A percentile compares a stretch with the other conserved stretches of the same genome.
These are phyloP conservation scores for Cyanoramphus novaezelandiae DNA, from an alignment of 2,113 vertebrate genomes.

Conservation along the genomic window DNA sequence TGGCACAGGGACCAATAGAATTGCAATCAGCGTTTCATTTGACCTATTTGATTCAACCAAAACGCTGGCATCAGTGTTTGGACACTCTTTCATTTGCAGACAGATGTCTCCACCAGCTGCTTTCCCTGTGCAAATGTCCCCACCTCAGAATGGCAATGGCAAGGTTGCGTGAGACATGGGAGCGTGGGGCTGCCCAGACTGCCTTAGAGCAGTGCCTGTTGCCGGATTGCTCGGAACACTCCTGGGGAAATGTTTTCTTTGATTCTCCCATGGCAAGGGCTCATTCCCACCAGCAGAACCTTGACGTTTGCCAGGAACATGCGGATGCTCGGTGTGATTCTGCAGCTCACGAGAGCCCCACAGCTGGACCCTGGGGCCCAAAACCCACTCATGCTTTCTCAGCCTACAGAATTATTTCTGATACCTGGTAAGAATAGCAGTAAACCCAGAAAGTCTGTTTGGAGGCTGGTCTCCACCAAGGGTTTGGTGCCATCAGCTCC, in stretches of 20 bases:
- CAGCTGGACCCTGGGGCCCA: background rate
- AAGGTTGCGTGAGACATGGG: background rate
- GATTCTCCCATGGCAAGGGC: background rate
- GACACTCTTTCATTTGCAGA: background rate
- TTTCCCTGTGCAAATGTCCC: background rate
- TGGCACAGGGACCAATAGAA: background rate
- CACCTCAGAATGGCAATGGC: background rate
- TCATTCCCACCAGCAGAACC: rapidly evolving
- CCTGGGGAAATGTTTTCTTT: no score
- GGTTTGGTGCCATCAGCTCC: rapidly evolving
- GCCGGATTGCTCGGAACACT: background rate
- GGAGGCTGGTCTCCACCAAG: background rate
- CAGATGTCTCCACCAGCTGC: constrained; percentile 17
- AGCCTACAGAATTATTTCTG: background rate
- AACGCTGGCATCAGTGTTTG: background rate
- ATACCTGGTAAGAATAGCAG: background rate
- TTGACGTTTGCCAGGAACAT: rapidly evolving
- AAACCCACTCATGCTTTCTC: background rate
- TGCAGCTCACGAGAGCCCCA: no score
- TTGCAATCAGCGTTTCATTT: constrained; percentile 51
- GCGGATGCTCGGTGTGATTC: rapidly evolving
- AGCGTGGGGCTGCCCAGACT: background rate
- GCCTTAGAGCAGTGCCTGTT: background rate
- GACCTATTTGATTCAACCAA: background rate
- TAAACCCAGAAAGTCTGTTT: background rate